These are phyloP conservation scores for Caenorhabditis latens DNA, from an alignment of 1,140 invertebrate species.

Conservation along the genomic window DNA sequence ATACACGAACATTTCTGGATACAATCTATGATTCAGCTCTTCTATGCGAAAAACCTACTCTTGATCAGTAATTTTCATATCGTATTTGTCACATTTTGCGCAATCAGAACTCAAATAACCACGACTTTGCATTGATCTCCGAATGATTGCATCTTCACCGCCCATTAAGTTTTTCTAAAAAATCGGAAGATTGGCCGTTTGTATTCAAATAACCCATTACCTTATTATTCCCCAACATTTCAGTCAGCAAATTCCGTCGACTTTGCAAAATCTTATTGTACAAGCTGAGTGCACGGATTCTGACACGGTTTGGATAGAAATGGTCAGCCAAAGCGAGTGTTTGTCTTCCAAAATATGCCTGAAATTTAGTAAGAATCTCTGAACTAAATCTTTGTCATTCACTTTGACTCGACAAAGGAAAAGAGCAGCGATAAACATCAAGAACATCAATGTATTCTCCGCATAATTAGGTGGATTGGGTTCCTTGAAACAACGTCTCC, in stretches of 20 bases:
- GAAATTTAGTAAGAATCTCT: not conserved
- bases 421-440: conserved; percentile 46
- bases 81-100: conserved; percentile 32
- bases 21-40: too few species aligned
- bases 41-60: not conserved
- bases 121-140: conserved; percentile 50
- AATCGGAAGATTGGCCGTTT: not conserved
- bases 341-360: conserved; percentile 56
- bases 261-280: conserved; percentile 55
- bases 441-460: not conserved
- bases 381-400: not conserved
- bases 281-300: conserved; percentile 43
- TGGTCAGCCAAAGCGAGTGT: conserved; percentile 54
- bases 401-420: conserved; percentile 51
- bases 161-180: not conserved
- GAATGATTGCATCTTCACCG: conserved; percentile 35
- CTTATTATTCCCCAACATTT: conserved; percentile 25
- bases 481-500: conserved; percentile 53
- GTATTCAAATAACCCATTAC: not conserved
- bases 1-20: conserved; percentile 56
- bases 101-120: conserved; percentile 47
- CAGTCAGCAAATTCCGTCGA: conserved; percentile 31
- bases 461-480: conserved; percentile 57
- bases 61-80: conserved; percentile 56
- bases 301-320: conserved; percentile 55